Base-by-base conservation (phyloP, 1,140 invertebrate species). In the Eubasilissa regina region DNA sequence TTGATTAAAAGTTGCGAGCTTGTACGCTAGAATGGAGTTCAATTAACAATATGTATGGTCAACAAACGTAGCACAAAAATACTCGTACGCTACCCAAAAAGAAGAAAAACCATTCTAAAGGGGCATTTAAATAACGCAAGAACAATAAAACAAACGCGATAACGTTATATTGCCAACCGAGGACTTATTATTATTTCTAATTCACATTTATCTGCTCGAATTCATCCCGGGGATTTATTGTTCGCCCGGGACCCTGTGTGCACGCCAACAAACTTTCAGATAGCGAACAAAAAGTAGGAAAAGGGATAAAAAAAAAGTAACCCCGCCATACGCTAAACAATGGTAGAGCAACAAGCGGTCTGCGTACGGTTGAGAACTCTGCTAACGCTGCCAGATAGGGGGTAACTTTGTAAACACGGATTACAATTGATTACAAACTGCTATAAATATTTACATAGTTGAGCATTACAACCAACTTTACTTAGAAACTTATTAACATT, bases 161-260 rank as follows among this genome's bases (percentile, higher is more conserved):
- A 44, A 64, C 68, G 70, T 70, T 13, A 7, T 80, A 76, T 76
- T 70, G 66, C 73, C 73, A 44, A 80, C 73, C 17, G 47, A 76
- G 78, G 73, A 76, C 15, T 80, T 80, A 75, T 80, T 80, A 75
- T 80, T 80, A 75, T 68, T 76, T 53, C 74, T 80, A 25, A 53
- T 73, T 80, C 74, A 66, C 58, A 51, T 62, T 45, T 80, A 80
- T 80, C 78, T 75, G 78, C 60, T 75, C 74, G 73, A 80, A 80
- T 80, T 76, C 62, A 80, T 76, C 73, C 25, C 48, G 64, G 25
- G 56, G 48, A 77, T 80, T 80, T 80, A 80, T 77, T 72, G 47
- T 8, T 48, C 74, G 70, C 66, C 55, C 35, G 79, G 74, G 58
- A 70, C 11, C n/a, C 70, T 9, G 68, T 21, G 72, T 43, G 51